Conservation (phyloP, 2,797 vertebrate genomes). For the Geotria australis region DNA sequence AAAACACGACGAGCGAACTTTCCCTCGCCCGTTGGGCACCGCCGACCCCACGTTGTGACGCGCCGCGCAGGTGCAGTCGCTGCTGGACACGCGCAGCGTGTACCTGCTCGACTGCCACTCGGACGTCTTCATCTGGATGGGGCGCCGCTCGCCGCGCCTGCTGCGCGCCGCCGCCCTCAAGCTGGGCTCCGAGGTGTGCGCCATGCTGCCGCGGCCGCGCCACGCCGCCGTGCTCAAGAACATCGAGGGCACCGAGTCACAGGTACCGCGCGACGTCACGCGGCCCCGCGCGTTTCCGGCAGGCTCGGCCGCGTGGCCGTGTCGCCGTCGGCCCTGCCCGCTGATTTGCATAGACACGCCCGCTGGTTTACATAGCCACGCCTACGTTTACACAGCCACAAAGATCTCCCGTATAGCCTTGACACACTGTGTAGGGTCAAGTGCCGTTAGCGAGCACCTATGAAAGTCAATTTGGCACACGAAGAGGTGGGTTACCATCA, state of each 20-base stretch:
- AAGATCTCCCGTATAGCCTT: too few relatives aligned
- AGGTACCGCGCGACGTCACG: conserved; percentile 16
- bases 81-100: conserved; percentile 74
- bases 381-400: too few relatives aligned
- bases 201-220: conserved; percentile 78
- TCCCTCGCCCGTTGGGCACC: neutral
- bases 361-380: too few relatives aligned
- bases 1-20: neutral
- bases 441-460: too few relatives aligned
- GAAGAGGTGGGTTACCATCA: too few relatives aligned
- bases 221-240: conserved; percentile 59
- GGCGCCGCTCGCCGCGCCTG: conserved; percentile 61
- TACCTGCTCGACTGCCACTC: conserved; percentile 96
- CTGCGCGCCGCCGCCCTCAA: conserved; percentile 77
- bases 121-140: conserved; percentile 91
- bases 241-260: conserved; percentile 69
- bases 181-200: conserved; percentile 74
- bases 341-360: too few relatives aligned
- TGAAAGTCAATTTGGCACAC: too few relatives aligned
- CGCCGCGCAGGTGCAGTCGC: conserved; percentile 33
- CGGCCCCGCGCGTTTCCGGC: too few relatives aligned
- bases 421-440: too few relatives aligned
- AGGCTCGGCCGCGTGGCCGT: too few relatives aligned
- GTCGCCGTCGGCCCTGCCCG: too few relatives aligned
- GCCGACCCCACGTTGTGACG: neutral